Evolutionary conservation across 64 coral and sea anemone species (phyloP).

Genomic region (Acropora yongei): DNA sequence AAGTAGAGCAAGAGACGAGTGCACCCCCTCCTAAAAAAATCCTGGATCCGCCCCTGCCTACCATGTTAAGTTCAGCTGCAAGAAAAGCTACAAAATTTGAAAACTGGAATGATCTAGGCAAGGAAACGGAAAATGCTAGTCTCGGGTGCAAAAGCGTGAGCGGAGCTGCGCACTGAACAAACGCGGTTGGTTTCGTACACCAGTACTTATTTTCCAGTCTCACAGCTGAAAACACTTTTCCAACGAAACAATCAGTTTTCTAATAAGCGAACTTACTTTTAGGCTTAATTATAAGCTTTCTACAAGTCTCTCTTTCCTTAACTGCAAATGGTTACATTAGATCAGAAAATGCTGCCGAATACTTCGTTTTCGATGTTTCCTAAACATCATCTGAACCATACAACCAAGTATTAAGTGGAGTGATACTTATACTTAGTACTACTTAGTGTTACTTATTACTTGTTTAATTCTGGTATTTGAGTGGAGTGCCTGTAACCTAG

Average conservation of each 20-base stretch:
- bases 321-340: not conserved
- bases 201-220: not conserved
- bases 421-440: not conserved
- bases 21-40: too few relatives aligned
- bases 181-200: not conserved
- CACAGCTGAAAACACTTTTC: not conserved
- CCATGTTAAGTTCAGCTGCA: not conserved
- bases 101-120: not conserved
- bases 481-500: too few relatives aligned
- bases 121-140: not conserved
- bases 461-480: not conserved
- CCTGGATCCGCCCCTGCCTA: not conserved
- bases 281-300: slow-evolving; percentile 1
- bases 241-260: not conserved
- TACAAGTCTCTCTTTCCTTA: not conserved
- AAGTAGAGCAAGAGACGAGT: too few relatives aligned
- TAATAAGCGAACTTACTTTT: not conserved
- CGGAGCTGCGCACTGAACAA: not conserved
- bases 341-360: not conserved
- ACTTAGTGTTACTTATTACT: not conserved
- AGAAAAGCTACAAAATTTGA: not conserved
- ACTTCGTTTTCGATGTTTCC: slow-evolving; percentile 1
- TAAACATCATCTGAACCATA: slow-evolving; percentile 1
- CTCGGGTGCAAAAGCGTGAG: not conserved
- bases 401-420: not conserved